Percentiles rank a stretch among this genome's conserved stretches.
Conservation (phyloP, 2,888 invertebrate genomes). For the Agrochola lychnidis region DNA sequence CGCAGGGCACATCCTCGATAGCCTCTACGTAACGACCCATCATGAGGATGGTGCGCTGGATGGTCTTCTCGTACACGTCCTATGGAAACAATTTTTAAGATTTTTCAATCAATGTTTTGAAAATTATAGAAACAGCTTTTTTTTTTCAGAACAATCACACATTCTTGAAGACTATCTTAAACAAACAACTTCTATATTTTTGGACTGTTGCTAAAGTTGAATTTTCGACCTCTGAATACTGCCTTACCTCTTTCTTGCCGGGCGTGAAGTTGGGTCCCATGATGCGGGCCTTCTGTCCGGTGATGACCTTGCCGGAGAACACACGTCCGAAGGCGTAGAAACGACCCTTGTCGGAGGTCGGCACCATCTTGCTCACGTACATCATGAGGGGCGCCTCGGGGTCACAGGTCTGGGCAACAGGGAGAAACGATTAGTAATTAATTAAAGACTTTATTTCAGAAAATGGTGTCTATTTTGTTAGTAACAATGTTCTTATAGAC, state of each 20-base stretch:
- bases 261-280: conserved; percentile 99
- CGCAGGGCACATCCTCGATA: conserved; percentile 99
- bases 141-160: too few relatives aligned
- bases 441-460: too few relatives aligned
- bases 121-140: neutral
- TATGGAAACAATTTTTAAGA: conserved; percentile 51
- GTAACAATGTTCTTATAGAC: too few relatives aligned
- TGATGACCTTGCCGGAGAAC: conserved; percentile 98
- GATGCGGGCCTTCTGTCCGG: conserved; percentile 98
- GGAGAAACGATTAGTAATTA: neutral
- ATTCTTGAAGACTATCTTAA: neutral
- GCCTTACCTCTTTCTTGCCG: conserved; percentile 97
- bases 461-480: too few relatives aligned
- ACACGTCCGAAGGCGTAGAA: conserved; percentile 99
- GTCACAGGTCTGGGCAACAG: conserved; percentile 94
- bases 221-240: neutral
- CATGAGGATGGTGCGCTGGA: conserved; percentile 99
- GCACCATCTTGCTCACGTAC: conserved; percentile 99
- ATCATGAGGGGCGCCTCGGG: conserved; percentile 99
- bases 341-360: conserved; percentile 99
- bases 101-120: conserved; percentile 1
- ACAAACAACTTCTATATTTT: neutral
- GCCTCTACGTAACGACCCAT: conserved; percentile 99
- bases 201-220: neutral
- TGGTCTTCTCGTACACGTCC: conserved; percentile 99